phyloP scores from a whole-genome alignment of 2,113 vertebrate genomes.

The Alces alces region DNA sequence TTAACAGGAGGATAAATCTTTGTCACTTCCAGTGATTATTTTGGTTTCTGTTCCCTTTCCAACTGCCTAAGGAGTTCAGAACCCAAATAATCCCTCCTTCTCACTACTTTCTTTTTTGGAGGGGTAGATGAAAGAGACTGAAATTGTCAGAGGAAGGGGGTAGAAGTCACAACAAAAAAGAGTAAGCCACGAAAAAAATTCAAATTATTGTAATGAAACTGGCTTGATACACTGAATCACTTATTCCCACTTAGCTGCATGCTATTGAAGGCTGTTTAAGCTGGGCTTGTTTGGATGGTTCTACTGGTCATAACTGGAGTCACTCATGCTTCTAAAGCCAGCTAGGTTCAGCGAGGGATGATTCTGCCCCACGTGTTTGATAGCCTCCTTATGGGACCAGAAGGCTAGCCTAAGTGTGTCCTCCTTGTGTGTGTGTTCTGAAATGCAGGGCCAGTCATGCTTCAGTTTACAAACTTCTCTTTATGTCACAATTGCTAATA shows the following conservation, averaged over 20 bases:
- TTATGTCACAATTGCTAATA: not conserved
- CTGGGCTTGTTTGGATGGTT: not conserved
- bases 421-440: not conserved
- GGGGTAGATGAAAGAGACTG: conserved; percentile 47
- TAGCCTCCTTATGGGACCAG: not conserved
- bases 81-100: conserved; percentile 22
- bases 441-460: not conserved
- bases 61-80: conserved; percentile 4
- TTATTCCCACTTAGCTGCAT: not conserved
- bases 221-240: not conserved
- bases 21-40: conserved; percentile 47
- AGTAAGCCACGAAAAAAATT: conserved; percentile 55
- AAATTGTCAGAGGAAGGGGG: not conserved
- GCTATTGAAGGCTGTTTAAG: not conserved
- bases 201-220: not conserved
- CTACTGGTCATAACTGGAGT: not conserved
- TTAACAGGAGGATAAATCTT: not conserved
- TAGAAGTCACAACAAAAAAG: conserved; percentile 66
- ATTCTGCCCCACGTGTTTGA: not conserved
- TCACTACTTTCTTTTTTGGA: conserved; percentile 35
- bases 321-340: not conserved
- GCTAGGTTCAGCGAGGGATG: not conserved
- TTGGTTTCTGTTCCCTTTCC: conserved; percentile 63
- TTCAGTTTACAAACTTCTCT: not conserved
- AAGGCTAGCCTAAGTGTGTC: not conserved